Conservation (phyloP, 2,888 invertebrate species). For the Salpingus planirostris region DNA sequence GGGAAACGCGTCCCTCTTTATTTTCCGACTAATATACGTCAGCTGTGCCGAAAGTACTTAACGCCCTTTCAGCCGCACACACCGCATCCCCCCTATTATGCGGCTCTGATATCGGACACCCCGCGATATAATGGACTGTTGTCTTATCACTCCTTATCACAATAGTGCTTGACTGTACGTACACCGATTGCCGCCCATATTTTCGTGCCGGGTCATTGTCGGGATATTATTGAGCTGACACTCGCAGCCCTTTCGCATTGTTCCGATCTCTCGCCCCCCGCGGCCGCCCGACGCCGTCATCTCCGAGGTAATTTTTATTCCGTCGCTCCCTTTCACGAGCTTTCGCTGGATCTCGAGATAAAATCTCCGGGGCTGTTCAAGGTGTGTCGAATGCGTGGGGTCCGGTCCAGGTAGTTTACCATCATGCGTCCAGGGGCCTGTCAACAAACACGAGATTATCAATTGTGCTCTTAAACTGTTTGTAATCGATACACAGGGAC, state of each 20-base stretch:
- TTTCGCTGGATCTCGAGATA: too few species aligned
- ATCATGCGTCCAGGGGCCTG: constrained; percentile 30
- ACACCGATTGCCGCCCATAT: constrained; percentile 15
- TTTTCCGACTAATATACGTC: too few species aligned
- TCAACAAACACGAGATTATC: constrained; percentile 42
- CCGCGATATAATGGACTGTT: constrained; percentile 21
- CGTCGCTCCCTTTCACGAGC: too few species aligned
- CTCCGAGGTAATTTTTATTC: too few species aligned
- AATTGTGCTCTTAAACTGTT: constrained; percentile 41
- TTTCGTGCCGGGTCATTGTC: constrained; percentile 12
- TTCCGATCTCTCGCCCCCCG: too few species aligned
- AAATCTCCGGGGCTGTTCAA: too few species aligned
- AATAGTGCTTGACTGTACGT: constrained; percentile 20
- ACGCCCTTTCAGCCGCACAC: constrained; percentile 9
- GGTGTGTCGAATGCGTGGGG: constrained; percentile 35
- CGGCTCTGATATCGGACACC: constrained; percentile 15
- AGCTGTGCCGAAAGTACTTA: constrained; percentile 17
- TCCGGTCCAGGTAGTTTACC: constrained; percentile 28
- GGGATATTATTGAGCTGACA: constrained; percentile 15
- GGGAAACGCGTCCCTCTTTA: too few species aligned
- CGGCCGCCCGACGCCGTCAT: too few species aligned
- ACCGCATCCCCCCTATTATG: too few species aligned
- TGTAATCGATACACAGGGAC: constrained; percentile 41
- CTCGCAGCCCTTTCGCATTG: too few species aligned
- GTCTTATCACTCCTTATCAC: constrained; percentile 22